Base-by-base conservation (phyloP, 2,888 invertebrate genomes). In the Philhelius pedissequus region DNA sequence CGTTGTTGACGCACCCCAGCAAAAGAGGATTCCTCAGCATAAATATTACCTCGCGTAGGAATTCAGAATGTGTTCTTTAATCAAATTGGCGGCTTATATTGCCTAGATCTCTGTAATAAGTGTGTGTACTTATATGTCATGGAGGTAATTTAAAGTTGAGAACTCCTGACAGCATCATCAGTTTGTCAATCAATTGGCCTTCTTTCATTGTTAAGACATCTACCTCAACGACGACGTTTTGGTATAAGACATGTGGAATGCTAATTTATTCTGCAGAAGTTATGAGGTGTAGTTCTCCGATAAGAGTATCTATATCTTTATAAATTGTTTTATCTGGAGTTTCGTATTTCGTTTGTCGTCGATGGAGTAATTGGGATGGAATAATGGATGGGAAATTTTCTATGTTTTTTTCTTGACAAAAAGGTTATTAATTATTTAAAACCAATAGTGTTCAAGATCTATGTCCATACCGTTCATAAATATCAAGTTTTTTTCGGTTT, bases 31-130 rank as follows among this genome's bases (percentile, higher is more conserved):
- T 32, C 45, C n/a, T 20, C n/a, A 22, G 48, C 35, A 56, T 45
- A 43, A 32, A 43, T 52, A 11, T 25, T 18, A n/a, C 27, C 13
- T 64, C 27, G 50, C 56, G 11, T 27, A 18, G 40, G 60, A 73
- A 79, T 73, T 56, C 66, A 58, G 38, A 71, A 58, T 62, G 64
- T 71, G 56, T 64, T 71, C 66, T 38, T 73, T 58, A 35, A 71
- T 73, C 58, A 73, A 71, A 71, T 64, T 66, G 64, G 48, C 48
- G 38, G 30, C 35, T 66, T 60, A 76, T 60, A 76, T 76, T 76
- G 69, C 58, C 27, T 56, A 32, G 56, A 56, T 64, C 54, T 50
- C 6, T 13, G 32, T 32, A 38, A 45, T 54, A 43, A 56, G 45
- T 54, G 56, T 70, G n/a, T n/a, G n/a, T n/a, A n/a, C n/a, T n/a